phyloP scores from a whole-genome alignment of 2,113 vertebrate species.

The Scolopax mira region DNA sequence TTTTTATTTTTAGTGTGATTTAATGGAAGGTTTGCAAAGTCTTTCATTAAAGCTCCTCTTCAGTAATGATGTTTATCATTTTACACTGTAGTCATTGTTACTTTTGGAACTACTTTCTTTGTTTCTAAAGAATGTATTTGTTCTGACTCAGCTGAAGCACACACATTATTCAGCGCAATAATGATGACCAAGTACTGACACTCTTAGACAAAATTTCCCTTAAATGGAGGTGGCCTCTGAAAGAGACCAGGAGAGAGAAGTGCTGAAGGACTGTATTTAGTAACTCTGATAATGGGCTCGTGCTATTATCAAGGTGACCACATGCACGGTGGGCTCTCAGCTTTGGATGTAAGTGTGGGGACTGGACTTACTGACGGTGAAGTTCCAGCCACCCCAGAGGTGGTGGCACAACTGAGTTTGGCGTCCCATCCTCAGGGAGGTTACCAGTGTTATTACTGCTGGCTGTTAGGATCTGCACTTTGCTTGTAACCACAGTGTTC shows the following conservation, averaged over 20 bases:
- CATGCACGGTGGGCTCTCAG: not conserved
- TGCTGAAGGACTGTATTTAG: not conserved
- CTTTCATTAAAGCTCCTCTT: not conserved
- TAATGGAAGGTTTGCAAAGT: not conserved
- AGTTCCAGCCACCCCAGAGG: not conserved
- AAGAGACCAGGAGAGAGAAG: not conserved
- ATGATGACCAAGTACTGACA: not conserved
- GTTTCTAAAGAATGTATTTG: constrained; percentile 13
- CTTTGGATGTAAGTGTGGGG: rapidly evolving
- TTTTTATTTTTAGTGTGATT: not conserved
- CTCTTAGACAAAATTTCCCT: not conserved
- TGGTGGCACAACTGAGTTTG: not conserved
- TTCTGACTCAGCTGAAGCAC: constrained; percentile 4
- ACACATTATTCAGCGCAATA: not conserved
- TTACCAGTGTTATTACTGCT: not conserved
- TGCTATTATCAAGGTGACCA: not conserved
- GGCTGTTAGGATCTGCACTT: not conserved
- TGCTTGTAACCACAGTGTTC: not conserved
- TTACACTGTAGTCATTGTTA: not conserved
- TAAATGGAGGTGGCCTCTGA: not conserved
- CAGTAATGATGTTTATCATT: constrained; percentile 4
- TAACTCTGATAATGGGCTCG: not conserved
- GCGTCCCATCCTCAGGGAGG: not conserved
- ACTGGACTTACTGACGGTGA: no score
- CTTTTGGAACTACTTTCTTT: constrained; percentile 1